These are phyloP conservation scores for Drosophila mettleri DNA, from an alignment of 2,888 invertebrate species.

Conservation along the genomic window DNA sequence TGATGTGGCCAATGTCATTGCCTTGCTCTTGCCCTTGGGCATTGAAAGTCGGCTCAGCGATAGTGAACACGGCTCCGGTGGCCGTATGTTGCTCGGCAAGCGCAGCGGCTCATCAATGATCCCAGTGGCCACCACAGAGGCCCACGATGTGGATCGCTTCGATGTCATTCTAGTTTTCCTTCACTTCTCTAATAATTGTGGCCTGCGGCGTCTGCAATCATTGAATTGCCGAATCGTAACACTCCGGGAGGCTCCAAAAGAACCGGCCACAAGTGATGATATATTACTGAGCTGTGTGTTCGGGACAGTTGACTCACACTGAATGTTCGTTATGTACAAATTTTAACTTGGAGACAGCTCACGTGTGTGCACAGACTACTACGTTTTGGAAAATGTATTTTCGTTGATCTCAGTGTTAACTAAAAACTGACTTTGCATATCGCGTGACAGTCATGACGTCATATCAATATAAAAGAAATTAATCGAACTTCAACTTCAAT, in stretches of 20 bases:
- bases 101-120: conserved; percentile 10
- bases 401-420: no score
- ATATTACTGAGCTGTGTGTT: background rate
- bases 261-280: background rate
- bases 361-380: no score
- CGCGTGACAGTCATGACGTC: no score
- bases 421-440: no score
- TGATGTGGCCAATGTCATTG: background rate
- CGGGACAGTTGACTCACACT: background rate
- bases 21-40: background rate
- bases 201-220: background rate
- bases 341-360: no score
- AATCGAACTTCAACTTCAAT: no score
- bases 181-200: no score
- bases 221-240: background rate
- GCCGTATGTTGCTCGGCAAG: background rate
- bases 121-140: conserved; percentile 40
- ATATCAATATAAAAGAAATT: no score
- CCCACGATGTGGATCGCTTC: conserved; percentile 23
- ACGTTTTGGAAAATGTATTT: no score
- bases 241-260: background rate
- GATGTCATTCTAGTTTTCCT: no score
- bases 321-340: background rate
- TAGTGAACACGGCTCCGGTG: background rate
- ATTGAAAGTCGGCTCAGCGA: background rate